Conservation (phyloP, 2,797 vertebrate genomes). For the Neosilurus hyrtlii region DNA sequence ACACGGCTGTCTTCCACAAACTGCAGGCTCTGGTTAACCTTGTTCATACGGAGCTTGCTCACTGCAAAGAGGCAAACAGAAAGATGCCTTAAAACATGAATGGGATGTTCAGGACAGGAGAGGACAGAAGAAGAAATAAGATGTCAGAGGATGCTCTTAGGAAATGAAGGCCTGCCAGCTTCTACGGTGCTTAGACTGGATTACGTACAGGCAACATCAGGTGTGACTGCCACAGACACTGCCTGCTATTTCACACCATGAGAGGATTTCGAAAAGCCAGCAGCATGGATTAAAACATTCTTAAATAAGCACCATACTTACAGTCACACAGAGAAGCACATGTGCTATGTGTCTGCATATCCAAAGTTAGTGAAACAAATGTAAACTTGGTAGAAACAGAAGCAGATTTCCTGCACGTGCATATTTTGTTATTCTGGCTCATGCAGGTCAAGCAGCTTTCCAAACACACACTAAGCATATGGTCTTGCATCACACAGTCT, state of each 20-base stretch:
- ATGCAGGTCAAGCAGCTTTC: slow-evolving; percentile 37
- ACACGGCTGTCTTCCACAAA: slow-evolving; percentile 89
- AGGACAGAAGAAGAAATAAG: slow-evolving; percentile 60
- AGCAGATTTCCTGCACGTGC: slow-evolving; percentile 35
- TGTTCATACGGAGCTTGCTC: slow-evolving; percentile 88
- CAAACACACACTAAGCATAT: slow-evolving; percentile 45
- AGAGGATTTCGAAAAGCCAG: slow-evolving; percentile 58
- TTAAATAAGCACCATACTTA: slow-evolving; percentile 12
- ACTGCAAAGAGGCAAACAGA: slow-evolving; percentile 67
- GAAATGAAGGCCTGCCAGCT: slow-evolving; percentile 43
- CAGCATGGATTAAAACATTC: slow-evolving; percentile 45
- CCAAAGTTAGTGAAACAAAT: slow-evolving; percentile 13
- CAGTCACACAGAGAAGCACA: slow-evolving; percentile 28
- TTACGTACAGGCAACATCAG: slow-evolving; percentile 71
- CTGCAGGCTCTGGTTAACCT: slow-evolving; percentile 84
- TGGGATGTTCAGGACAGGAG: slow-evolving; percentile 11
- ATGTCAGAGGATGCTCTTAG: slow-evolving; percentile 59
- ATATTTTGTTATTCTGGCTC: slow-evolving; percentile 33
- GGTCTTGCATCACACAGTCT: slow-evolving; percentile 19
- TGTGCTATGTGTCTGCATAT: slow-evolving; percentile 9
- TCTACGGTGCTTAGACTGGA: slow-evolving; percentile 64
- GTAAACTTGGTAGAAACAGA: neutral
- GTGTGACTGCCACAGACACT: slow-evolving; percentile 65
- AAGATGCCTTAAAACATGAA: slow-evolving; percentile 42
- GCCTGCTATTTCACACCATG: slow-evolving; percentile 60